Base-by-base conservation (phyloP, 2,113 vertebrate species). In the Myotis yumanensis region DNA sequence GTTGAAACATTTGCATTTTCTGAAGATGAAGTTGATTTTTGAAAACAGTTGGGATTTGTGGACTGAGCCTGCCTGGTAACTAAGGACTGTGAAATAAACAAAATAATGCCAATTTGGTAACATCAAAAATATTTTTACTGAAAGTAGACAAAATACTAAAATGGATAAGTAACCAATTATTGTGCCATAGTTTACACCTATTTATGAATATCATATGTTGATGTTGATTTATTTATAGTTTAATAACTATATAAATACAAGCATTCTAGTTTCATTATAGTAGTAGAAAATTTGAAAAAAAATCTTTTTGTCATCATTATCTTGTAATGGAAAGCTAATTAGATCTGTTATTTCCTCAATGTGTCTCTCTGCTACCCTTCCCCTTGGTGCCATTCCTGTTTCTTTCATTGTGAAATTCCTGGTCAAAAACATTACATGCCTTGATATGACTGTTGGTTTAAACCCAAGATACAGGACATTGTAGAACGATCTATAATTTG, bases 1-100 rank as follows among this genome's bases (percentile, higher is more conserved):
- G 37, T 83, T 86, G 94, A 97, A 93, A 89, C 40, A 62, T 95
- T 86, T 94, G 94, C 28, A 32, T 86, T 94, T 95, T 89, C 88
- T 90, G 46, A 93, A 77, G 71, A 87, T 48, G 66, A 91, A 71
- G 57, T 84, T 89, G 72, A 77, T 75, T 66, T 96, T 82, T 95
- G 48, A 81, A 94, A 96, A 91, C 57, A 93, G 35, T 87, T 93
- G 54, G 89, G 95, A 96, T 76, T 95, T 94, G 95, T 89, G 89
- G 94, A 85, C 75, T 84, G 86, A 89, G 71, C 46, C 66, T 93
- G 66, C 46, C 66, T 93, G 66, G 51, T 96, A 64, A 97, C 89
- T 93, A 94, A 93, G 80, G 89, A 91, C 57, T 85, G 9, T 89
- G 84, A 96, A 86, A 95, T 93, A 94, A 97, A 96, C 73, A 96